Conservation (phyloP, 30 jellyfish, hydroid and myxozoan species). For the Pseudorhiza aurosa region DNA sequence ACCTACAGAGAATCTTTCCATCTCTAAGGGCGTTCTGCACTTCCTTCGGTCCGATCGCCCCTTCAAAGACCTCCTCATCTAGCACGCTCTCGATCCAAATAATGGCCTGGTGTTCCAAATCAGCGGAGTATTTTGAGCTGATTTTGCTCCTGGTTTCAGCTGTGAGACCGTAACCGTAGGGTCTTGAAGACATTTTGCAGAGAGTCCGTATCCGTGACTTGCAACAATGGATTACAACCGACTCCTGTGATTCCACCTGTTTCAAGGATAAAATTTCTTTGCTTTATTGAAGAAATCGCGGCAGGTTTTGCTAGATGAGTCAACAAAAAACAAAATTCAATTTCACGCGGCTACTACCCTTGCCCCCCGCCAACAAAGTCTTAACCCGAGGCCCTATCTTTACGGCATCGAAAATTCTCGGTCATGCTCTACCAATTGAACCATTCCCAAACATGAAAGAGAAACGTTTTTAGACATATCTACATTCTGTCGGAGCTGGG, state of each 20-base stretch:
- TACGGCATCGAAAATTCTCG: no score
- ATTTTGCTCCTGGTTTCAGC: slow-evolving; percentile 72
- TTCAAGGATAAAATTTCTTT: not conserved
- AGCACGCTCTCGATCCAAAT: slow-evolving; percentile 78
- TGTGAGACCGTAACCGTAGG: slow-evolving; percentile 74
- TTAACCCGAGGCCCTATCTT: no score
- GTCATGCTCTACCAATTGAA: no score
- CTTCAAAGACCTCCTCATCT: slow-evolving; percentile 62
- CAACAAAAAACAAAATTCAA: not conserved
- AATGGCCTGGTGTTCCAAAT: slow-evolving; percentile 85
- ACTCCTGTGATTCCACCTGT: slow-evolving; percentile 15
- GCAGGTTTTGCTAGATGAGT: slow-evolving; percentile 18
- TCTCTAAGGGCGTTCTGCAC: slow-evolving; percentile 74
- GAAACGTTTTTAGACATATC: no score
- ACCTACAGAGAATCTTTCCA: slow-evolving; percentile 76
- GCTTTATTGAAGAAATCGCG: not conserved
- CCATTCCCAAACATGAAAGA: no score
- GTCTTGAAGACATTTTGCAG: slow-evolving; percentile 72
- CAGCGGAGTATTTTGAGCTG: slow-evolving; percentile 77
- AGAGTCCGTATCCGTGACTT: not conserved
- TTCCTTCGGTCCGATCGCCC: slow-evolving; percentile 76
- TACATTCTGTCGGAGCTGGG: no score
- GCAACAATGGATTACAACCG: not conserved
- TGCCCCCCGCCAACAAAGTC: no score
- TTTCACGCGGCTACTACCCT: no score